phyloP scores from a whole-genome alignment of 1,140 invertebrate genomes.

The Cylas formicarius region DNA sequence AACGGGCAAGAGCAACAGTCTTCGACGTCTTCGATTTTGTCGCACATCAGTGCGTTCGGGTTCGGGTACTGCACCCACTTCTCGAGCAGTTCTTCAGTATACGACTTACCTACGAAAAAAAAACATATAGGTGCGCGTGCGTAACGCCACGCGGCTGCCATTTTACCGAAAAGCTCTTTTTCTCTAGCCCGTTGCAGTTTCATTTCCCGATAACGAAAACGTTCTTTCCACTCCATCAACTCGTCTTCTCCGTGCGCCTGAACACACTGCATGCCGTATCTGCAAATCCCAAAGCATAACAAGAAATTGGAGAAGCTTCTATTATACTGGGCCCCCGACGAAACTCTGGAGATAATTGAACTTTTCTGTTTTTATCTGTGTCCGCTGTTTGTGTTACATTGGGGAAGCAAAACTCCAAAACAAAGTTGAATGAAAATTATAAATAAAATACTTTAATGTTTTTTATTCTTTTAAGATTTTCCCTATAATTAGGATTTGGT shows the following conservation, averaged over 20 bases:
- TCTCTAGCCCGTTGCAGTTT: conserved; percentile 59
- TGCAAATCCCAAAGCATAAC: too few species aligned
- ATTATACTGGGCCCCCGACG: too few species aligned
- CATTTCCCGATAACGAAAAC: conserved; percentile 59
- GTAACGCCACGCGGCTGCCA: not conserved
- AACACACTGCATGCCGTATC: conserved; percentile 65
- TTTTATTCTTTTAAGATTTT: too few species aligned
- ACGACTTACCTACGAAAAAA: conserved; percentile 37
- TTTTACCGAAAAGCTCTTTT: conserved; percentile 59
- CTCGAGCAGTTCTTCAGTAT: conserved; percentile 58
- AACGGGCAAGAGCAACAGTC: conserved; percentile 54
- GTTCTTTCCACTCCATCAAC: conserved; percentile 65
- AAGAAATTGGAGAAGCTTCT: too few species aligned
- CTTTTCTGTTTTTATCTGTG: too few species aligned
- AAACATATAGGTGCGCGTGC: conserved; percentile 7
- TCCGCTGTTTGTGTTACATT: too few species aligned
- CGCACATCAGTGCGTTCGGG: conserved; percentile 51
- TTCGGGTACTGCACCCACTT: conserved; percentile 53
- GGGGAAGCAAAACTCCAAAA: too few species aligned
- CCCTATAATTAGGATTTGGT: too few species aligned
- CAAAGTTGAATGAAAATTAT: too few species aligned
- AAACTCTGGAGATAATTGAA: too few species aligned
- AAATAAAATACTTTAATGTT: too few species aligned
- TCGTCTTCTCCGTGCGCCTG: conserved; percentile 68
- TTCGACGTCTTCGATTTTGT: conserved; percentile 53